These are phyloP conservation scores for Triplophysa yarkandensis DNA, from an alignment of 2,797 vertebrate genomes.

Conservation along the genomic window DNA sequence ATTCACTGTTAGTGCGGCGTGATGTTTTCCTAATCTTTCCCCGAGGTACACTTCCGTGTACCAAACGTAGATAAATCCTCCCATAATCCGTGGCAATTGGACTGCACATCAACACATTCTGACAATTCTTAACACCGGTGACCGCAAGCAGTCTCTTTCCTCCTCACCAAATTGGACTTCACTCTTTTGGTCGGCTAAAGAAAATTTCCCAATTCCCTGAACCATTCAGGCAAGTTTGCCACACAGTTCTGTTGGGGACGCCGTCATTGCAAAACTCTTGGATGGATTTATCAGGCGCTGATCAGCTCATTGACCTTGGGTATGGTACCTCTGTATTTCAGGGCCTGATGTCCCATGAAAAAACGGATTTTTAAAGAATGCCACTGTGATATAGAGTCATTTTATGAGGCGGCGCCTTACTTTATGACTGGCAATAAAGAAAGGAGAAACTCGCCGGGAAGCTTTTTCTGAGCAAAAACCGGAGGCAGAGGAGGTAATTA, in stretches of 20 bases:
- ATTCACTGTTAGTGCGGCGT: constrained; percentile 7
- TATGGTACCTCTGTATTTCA: constrained; percentile 55
- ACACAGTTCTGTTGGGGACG: constrained; percentile 28
- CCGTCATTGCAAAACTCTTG: constrained; percentile 45
- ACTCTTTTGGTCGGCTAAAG: constrained; percentile 30
- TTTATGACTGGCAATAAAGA: constrained; percentile 69
- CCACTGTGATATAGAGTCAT: constrained; percentile 63
- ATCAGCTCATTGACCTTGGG: constrained; percentile 61
- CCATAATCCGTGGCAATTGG: constrained; percentile 28
- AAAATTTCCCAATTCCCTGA: constrained; percentile 7
- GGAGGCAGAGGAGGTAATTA: constrained; percentile 68
- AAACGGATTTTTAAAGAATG: constrained; percentile 64
- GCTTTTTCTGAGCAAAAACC: constrained; percentile 71
- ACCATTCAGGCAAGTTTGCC: constrained; percentile 16
- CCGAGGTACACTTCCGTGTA: constrained; percentile 34
- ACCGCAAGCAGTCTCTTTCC: constrained; percentile 9
- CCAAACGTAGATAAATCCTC: constrained; percentile 30
- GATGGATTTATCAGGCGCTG: constrained; percentile 55
- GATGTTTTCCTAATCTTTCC: constrained; percentile 38
- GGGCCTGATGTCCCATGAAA: constrained; percentile 61
- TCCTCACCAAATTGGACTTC: background rate
- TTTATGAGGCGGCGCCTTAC: constrained; percentile 66
- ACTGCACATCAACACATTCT: constrained; percentile 19
- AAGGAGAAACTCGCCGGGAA: constrained; percentile 61
- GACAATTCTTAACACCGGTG: constrained; percentile 33